Conservation (phyloP, 2,113 vertebrate genomes). For the Rallus limicola region DNA sequence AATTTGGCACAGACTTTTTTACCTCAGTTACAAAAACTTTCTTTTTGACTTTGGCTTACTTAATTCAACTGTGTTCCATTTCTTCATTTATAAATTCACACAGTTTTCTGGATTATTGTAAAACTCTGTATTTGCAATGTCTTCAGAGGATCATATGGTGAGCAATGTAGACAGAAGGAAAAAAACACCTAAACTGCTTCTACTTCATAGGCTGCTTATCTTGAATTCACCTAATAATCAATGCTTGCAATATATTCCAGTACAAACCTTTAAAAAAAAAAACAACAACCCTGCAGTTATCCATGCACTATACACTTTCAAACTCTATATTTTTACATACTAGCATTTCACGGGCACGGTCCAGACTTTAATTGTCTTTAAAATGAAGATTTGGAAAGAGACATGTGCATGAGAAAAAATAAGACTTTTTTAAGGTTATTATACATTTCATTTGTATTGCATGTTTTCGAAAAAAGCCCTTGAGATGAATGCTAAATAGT, state of each 20-base stretch:
- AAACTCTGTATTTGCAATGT: not conserved
- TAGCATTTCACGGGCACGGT: not conserved
- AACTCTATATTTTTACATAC: not conserved
- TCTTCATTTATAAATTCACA: not conserved
- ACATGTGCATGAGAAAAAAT: not conserved
- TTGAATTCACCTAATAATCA: not conserved
- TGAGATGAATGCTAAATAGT: not conserved
- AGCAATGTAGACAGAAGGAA: not conserved
- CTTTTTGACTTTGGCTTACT: not conserved
- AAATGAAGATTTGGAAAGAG: not conserved
- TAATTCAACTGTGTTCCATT: not conserved
- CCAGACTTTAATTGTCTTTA: not conserved
- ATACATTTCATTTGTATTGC: not conserved
- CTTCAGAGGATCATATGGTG: not conserved
- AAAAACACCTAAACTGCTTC: not conserved
- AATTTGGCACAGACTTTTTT: no score
- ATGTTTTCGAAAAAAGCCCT: not conserved
- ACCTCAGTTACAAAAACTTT: not conserved
- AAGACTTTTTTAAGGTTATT: not conserved
- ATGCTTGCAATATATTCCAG: not conserved
- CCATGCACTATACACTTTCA: not conserved
- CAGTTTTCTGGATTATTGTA: not conserved
- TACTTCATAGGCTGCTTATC: not conserved
- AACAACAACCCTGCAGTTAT: not conserved
- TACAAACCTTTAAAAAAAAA: not conserved